Percentiles rank a stretch among this genome's conserved stretches.
phyloP scores from a whole-genome alignment of 2,113 vertebrate species.

The Myrmophylax atrothorax region DNA sequence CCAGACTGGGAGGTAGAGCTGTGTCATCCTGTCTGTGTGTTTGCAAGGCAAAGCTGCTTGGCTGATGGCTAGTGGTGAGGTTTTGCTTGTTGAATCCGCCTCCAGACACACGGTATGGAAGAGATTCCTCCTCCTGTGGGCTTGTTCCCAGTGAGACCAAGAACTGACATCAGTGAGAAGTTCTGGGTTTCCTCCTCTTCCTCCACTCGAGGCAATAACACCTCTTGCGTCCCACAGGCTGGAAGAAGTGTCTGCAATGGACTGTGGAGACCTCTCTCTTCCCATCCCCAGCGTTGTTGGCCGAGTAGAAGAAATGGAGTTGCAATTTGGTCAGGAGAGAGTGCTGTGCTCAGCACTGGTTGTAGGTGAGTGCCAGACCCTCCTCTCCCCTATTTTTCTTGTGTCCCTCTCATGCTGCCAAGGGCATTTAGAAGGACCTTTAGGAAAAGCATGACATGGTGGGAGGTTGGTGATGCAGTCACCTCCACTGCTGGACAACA shows the following conservation, averaged over 20 bases:
- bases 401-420: not conserved
- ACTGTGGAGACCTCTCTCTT: conserved; percentile 47
- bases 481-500: not conserved
- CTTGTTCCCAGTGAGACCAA: not conserved
- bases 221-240: conserved; percentile 67
- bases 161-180: not conserved
- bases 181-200: not conserved
- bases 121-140: not conserved
- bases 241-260: conserved; percentile 53
- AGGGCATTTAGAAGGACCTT: not conserved
- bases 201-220: conserved; percentile 2
- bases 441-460: not conserved
- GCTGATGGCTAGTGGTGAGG: not conserved
- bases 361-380: conserved; percentile 75
- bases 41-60: not conserved
- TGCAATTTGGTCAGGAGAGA: conserved; percentile 84
- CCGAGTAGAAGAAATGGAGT: conserved; percentile 78
- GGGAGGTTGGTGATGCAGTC: not conserved
- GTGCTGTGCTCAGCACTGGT: conserved; percentile 84
- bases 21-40: not conserved
- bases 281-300: conserved; percentile 28
- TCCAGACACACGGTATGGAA: not conserved
- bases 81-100: not conserved
- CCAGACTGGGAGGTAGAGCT: not conserved
- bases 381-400: not conserved